Conservation (phyloP, 2,113 vertebrate genomes). For the Puntigrus tetrazona region DNA sequence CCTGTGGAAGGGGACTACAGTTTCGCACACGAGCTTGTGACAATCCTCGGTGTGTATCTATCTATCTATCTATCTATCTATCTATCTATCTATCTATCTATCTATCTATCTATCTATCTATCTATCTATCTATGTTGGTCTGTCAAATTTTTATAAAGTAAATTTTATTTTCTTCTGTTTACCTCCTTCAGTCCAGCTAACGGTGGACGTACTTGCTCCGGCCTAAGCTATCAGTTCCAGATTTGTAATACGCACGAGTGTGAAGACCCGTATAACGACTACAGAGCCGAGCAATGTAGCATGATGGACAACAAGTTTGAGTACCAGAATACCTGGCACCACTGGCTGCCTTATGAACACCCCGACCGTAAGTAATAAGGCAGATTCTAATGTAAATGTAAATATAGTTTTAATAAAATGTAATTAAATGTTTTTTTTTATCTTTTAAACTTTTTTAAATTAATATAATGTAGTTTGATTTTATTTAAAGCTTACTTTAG, state of each 20-base stretch:
- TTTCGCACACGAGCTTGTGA: conserved; percentile 91
- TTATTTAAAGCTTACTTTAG: not conserved
- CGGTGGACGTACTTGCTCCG: conserved; percentile 86
- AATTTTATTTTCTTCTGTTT: not conserved
- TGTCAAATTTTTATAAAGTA: not conserved
- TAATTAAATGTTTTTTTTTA: too few relatives aligned
- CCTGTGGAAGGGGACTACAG: conserved; percentile 90
- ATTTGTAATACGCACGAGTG: conserved; percentile 90
- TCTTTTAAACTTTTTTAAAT: too few relatives aligned
- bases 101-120: conserved; percentile 26
- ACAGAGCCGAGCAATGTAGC: conserved; percentile 89
- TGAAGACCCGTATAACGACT: conserved; percentile 83
- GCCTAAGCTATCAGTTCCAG: conserved; percentile 87
- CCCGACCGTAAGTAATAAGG: conserved; percentile 81
- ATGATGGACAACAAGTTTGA: conserved; percentile 87
- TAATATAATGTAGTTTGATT: not conserved
- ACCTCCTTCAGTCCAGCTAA: conserved; percentile 83
- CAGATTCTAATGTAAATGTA: too few relatives aligned
- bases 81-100: conserved; percentile 4
- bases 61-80: conserved; percentile 22
- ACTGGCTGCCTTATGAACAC: conserved; percentile 96
- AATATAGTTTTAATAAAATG: too few relatives aligned
- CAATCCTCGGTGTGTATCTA: conserved; percentile 85
- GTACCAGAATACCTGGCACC: conserved; percentile 84
- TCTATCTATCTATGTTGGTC: not conserved